Evolutionary conservation across 2,797 vertebrate species (phyloP), one percentile per base, ranked within the genome.

Genomic region (Eutrigla gurnardus): DNA sequence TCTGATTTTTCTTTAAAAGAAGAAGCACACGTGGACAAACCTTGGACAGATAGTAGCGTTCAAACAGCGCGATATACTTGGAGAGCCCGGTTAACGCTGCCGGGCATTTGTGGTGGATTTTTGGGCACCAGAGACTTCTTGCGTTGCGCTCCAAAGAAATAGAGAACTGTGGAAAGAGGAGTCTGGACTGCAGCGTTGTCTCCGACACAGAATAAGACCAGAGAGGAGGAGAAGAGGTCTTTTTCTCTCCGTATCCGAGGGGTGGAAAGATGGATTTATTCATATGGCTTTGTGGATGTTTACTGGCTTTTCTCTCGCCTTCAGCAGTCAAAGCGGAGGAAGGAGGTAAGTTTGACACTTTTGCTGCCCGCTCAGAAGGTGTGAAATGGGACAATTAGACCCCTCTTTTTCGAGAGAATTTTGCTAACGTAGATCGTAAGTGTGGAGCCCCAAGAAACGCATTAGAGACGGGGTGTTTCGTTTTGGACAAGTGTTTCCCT

Each of bases 261-360:
- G 32, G 0, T 25, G 25, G 12, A 39, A 90, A 84, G 72, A 93
- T 93, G 93, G 91, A 93, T 91, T 86, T 91, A 91, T 61, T 83
- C 62, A 14, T 79, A 40, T 91, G 91, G 89, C 17, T 92, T 35
- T 87, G 87, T 89, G 91, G 90, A 92, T 93, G 89, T 92, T 86
- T 91, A 75, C 86, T 92, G 81, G 82, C 86, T 69, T 77, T 84
- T 81, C 68, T 91, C 18, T 71, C 54, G 45, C 82, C 89, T 49
- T 72, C 87, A 70, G 52, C 66, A 2, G 78, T 74, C 71, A 66
- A 32, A 77, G 80, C 89, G 53, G 85, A 90, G 32, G 90, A 91
- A 73, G 89, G 85, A 88, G 92, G 93, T 93, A 65, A 90, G 91
- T 88, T 89, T 90, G 76, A 81, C 78, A 80, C 86, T 72, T 77